These are phyloP conservation scores for Sebastes flavidus DNA, from an alignment of 2,797 vertebrate species.

Conservation along the genomic window DNA sequence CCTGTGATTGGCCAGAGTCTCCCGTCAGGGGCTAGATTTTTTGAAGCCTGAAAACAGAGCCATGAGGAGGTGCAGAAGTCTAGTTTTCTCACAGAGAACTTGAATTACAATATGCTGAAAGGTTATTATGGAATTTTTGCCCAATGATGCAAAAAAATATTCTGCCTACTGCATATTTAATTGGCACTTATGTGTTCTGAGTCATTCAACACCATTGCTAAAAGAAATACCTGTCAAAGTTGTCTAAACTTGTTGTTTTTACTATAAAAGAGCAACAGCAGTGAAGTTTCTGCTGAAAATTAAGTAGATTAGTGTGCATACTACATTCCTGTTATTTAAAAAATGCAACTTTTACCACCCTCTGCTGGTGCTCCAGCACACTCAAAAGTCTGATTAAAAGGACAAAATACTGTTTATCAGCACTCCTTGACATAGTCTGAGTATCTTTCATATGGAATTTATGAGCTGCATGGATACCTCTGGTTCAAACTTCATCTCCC, in stretches of 20 bases:
- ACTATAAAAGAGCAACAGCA: background rate
- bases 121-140: too few species aligned
- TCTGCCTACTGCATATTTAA: too few species aligned
- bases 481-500: constrained; percentile 75
- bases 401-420: background rate
- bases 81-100: too few species aligned
- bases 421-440: background rate
- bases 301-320: background rate
- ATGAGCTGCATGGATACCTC: constrained; percentile 28
- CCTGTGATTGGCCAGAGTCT: too few species aligned
- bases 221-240: background rate
- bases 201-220: background rate
- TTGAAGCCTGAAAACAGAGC: too few species aligned
- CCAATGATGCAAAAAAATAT: too few species aligned
- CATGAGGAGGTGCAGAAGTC: too few species aligned
- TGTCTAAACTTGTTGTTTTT: background rate
- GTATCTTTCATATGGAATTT: background rate
- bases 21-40: too few species aligned
- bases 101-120: too few species aligned
- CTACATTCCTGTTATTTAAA: background rate
- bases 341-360: constrained; percentile 3
- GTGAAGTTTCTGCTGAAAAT: background rate
- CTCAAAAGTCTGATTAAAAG: background rate
- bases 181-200: background rate
- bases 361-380: constrained; percentile 6